A percentile compares a stretch with the other conserved stretches of the same genome.
These are phyloP conservation scores for Lates calcarifer DNA, from an alignment of 2,113 vertebrate genomes.

Conservation along the genomic window DNA sequence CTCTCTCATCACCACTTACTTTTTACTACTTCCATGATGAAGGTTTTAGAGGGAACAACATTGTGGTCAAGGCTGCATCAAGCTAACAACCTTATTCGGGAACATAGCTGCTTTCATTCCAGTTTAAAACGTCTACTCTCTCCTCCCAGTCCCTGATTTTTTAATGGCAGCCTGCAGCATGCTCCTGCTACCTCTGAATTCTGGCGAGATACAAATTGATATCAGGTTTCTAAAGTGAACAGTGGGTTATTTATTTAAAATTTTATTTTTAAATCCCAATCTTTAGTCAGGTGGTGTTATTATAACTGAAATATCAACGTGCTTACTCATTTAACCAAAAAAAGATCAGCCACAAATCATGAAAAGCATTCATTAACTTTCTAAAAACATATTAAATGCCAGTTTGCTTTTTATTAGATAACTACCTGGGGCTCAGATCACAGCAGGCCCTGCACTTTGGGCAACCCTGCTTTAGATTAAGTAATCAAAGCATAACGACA, in stretches of 20 bases:
- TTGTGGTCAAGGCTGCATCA: background rate
- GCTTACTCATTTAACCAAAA: background rate
- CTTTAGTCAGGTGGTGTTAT: background rate
- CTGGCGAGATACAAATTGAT: no score
- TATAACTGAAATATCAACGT: background rate
- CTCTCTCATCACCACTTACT: slow-evolving; percentile 9
- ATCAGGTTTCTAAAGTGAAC: background rate
- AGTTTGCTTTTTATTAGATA: no score
- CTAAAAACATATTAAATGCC: no score
- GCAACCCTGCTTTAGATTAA: background rate
- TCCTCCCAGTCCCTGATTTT: background rate
- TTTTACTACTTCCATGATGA: slow-evolving; percentile 18
- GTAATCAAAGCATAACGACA: background rate
- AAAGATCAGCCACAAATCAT: background rate
- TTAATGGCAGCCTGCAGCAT: background rate
- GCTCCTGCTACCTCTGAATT: background rate
- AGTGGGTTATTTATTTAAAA: background rate
- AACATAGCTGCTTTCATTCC: background rate
- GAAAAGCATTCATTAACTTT: no score
- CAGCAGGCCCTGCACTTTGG: background rate
- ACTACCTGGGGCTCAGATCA: no score
- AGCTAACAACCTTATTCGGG: background rate
- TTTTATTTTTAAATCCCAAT: background rate
- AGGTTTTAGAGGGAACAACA: background rate
- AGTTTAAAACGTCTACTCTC: background rate